Percentiles rank a stretch among this genome's conserved stretches.
These are phyloP conservation scores for Falco columbarius DNA, from an alignment of 2,797 vertebrate genomes.

Conservation along the genomic window DNA sequence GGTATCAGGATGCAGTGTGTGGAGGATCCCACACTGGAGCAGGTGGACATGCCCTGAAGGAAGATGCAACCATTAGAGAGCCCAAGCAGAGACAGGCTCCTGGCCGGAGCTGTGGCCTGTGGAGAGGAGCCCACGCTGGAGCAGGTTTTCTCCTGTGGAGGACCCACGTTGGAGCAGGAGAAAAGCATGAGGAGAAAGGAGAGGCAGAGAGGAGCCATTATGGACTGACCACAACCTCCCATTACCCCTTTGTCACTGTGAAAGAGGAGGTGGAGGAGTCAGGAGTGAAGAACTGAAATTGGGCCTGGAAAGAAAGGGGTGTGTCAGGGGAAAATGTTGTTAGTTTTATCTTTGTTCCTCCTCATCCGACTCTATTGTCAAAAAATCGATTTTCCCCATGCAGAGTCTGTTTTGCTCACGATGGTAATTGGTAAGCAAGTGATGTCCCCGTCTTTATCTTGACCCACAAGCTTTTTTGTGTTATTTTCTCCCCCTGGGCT, in stretches of 20 bases:
- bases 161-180: fast-evolving
- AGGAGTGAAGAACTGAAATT: background rate
- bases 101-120: background rate
- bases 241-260: fast-evolving
- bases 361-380: background rate
- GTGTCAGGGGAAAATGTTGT: background rate
- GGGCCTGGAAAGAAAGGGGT: background rate
- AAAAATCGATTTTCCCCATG: background rate
- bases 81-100: background rate
- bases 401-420: background rate
- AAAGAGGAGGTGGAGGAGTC: background rate
- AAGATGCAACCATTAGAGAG: background rate
- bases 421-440: background rate
- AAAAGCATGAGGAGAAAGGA: background rate
- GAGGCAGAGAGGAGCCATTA: fast-evolving
- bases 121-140: background rate
- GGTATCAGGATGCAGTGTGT: background rate
- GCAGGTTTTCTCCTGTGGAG: background rate
- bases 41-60: background rate
- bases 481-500: background rate
- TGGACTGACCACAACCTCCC: background rate
- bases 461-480: background rate
- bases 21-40: background rate
- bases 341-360: background rate
- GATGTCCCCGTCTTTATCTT: no score